A percentile compares a stretch with the other conserved stretches of the same genome.
Conservation (phyloP, 2,113 vertebrate species). For the Nothoprocta pentlandii region DNA sequence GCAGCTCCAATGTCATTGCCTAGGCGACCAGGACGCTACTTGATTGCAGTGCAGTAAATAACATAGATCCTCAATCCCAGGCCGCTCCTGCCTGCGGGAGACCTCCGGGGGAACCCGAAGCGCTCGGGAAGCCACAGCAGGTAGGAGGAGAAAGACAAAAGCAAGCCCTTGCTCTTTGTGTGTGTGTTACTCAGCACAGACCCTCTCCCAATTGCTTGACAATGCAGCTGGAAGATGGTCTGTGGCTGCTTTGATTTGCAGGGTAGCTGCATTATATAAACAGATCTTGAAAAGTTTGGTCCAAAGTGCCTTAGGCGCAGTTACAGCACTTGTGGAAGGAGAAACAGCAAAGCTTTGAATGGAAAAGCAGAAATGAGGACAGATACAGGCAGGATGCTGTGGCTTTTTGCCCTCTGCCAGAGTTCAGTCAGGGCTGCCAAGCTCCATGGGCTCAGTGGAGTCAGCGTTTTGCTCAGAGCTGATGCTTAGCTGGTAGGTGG, state of each 20-base stretch:
- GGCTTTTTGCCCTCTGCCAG: not conserved
- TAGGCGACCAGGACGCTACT: conserved; percentile 85
- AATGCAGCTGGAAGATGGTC: not conserved
- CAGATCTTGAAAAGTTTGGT: not conserved
- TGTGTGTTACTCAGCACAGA: not conserved
- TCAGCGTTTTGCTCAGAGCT: not conserved
- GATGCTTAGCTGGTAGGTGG: fast-evolving
- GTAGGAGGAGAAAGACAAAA: not conserved
- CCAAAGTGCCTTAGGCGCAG: not conserved
- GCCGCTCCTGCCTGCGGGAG: conserved; percentile 59
- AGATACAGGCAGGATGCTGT: not conserved
- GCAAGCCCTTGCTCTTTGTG: not conserved
- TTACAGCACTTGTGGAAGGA: not conserved
- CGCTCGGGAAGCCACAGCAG: conserved; percentile 15
- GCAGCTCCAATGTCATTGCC: conserved; percentile 82
- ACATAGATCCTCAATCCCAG: conserved; percentile 61
- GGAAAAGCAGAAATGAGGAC: not conserved
- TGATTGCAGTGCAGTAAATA: conserved; percentile 55
- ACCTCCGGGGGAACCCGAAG: conserved; percentile 54
- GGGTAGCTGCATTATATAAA: not conserved
- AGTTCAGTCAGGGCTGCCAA: not conserved
- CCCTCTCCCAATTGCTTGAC: fast-evolving
- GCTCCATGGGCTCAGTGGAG: not conserved
- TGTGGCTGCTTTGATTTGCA: not conserved
- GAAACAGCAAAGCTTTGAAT: not conserved